Conservation (phyloP, 2,888 invertebrate genomes). For the Papilio elwesi region DNA sequence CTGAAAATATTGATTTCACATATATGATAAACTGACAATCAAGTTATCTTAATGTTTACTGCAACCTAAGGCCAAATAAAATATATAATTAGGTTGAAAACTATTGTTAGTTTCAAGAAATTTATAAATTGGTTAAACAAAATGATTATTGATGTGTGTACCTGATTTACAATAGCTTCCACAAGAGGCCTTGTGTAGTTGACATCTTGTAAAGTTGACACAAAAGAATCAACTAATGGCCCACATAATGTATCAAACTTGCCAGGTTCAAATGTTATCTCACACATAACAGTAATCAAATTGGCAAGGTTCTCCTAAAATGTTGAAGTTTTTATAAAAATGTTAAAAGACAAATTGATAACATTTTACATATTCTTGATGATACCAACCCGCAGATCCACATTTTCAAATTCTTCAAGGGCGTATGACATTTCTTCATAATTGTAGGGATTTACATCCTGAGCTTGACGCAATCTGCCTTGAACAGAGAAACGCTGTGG, state of each 20-base stretch:
- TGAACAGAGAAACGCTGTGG: conserved; percentile 75
- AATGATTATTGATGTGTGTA: conserved; percentile 50
- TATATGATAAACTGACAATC: background rate
- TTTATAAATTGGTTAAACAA: no score
- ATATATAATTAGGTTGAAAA: no score
- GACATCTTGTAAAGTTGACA: conserved; percentile 86
- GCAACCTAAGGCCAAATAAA: no score
- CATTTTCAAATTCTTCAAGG: conserved; percentile 73
- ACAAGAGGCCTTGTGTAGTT: conserved; percentile 85
- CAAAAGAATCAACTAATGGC: conserved; percentile 87
- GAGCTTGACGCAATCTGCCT: conserved; percentile 77
- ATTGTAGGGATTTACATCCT: conserved; percentile 74
- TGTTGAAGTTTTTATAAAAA: conserved; percentile 36
- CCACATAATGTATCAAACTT: conserved; percentile 89
- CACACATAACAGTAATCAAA: conserved; percentile 88
- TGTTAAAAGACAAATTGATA: conserved; percentile 24
- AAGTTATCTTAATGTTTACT: background rate
- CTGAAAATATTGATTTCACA: background rate
- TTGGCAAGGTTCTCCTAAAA: conserved; percentile 82
- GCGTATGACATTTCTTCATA: conserved; percentile 75
- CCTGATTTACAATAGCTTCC: conserved; percentile 87
- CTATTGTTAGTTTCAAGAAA: no score
- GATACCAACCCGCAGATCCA: conserved; percentile 67
- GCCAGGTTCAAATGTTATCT: conserved; percentile 91
- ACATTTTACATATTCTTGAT: conserved; percentile 12